Percentiles rank a stretch among this genome's conserved stretches.
Evolutionary conservation across 2,888 invertebrate species (phyloP).

Genomic region (Gortyna flavago): DNA sequence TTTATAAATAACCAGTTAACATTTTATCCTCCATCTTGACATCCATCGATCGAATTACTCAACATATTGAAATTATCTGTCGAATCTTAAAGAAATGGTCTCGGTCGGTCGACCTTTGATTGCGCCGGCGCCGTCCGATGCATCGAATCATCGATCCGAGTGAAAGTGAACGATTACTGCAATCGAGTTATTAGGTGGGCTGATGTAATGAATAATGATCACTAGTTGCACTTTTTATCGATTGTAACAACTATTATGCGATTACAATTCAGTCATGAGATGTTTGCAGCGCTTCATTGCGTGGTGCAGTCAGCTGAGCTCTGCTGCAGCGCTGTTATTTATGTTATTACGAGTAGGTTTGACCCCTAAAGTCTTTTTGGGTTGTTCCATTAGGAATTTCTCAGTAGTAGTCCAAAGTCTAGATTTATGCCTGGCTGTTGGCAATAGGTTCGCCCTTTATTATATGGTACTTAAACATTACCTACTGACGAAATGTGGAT

Average conservation of each 20-base stretch:
- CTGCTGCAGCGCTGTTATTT: constrained; percentile 5
- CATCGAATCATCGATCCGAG: constrained; percentile 79
- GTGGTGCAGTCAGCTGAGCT: constrained; percentile 1
- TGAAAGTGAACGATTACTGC: constrained; percentile 86
- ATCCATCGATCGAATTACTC: constrained; percentile 45
- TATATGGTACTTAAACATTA: too few relatives aligned
- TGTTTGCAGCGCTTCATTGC: constrained; percentile 55
- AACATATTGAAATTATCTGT: constrained; percentile 62
- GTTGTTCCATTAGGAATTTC: background rate
- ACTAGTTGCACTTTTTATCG: constrained; percentile 82
- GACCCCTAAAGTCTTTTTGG: background rate
- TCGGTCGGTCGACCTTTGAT: constrained; percentile 76
- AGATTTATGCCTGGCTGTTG: background rate
- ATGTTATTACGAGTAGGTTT: too few relatives aligned
- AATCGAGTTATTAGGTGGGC: constrained; percentile 84
- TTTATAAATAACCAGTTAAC: constrained; percentile 35
- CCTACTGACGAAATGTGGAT: background rate
- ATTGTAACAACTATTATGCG: constrained; percentile 73
- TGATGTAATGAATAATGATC: constrained; percentile 86
- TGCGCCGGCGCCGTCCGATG: constrained; percentile 74
- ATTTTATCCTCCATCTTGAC: constrained; percentile 43
- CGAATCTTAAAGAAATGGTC: constrained; percentile 72
- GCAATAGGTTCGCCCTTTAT: background rate
- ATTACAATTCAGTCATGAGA: constrained; percentile 74
- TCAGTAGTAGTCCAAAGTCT: background rate